Conservation (phyloP, 2,888 invertebrate genomes). For the Caenorhabditis afra region DNA sequence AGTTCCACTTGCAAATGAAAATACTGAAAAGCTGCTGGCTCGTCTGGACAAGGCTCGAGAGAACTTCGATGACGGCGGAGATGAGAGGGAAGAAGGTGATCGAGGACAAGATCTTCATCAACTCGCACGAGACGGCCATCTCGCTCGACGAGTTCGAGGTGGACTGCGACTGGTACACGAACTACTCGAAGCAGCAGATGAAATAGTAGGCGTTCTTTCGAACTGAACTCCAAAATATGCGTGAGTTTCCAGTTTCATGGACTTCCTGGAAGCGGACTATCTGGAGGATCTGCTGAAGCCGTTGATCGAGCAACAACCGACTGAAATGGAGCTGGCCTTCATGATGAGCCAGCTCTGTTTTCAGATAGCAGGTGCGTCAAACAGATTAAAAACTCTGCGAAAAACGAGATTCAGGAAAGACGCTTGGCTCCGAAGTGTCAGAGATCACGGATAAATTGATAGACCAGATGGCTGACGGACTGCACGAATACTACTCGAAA, state of each 20-base stretch:
- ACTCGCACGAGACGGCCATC: not conserved
- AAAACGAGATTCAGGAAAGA: not conserved
- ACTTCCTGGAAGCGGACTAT: not conserved
- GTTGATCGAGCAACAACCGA: not conserved
- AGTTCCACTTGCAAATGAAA: not conserved
- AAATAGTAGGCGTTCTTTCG: constrained; percentile 4
- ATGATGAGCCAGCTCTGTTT: constrained; percentile 10
- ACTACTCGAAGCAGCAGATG: constrained; percentile 20
- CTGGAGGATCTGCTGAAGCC: not conserved
- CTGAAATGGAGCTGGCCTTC: constrained; percentile 9
- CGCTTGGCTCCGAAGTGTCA: not conserved
- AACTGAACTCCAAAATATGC: too few relatives aligned
- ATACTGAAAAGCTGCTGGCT: constrained; percentile 15
- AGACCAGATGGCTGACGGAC: not conserved
- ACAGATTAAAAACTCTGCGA: not conserved
- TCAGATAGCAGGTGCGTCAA: constrained; percentile 1
- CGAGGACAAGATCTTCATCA: not conserved
- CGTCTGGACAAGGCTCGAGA: not conserved
- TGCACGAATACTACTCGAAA: constrained; percentile 12
- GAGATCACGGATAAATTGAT: constrained; percentile 4
- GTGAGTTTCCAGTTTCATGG: constrained; percentile 11
- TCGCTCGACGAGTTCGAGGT: not conserved
- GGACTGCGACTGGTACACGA: constrained; percentile 16
- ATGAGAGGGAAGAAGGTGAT: not conserved
- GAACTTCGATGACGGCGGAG: constrained; percentile 6